These are phyloP conservation scores for Thaumatotibia leucotreta DNA, from an alignment of 1,140 invertebrate species.

Conservation along the genomic window DNA sequence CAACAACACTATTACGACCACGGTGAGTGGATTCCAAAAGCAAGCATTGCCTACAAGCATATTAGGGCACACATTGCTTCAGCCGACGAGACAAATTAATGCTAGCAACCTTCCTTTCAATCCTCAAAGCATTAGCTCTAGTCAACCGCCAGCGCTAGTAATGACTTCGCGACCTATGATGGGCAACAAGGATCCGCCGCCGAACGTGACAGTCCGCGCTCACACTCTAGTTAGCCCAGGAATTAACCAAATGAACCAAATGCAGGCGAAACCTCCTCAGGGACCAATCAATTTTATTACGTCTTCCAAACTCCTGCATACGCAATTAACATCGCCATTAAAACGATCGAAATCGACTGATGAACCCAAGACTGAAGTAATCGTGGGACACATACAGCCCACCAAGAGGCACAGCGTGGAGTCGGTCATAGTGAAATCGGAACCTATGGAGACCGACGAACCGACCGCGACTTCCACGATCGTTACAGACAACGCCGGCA, in stretches of 20 bases:
- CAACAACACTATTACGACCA: slow-evolving; percentile 62
- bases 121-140: slow-evolving; percentile 70
- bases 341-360: slow-evolving; percentile 76
- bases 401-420: slow-evolving; percentile 74
- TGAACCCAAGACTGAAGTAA: slow-evolving; percentile 73
- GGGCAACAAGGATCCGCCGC: slow-evolving; percentile 58
- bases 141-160: slow-evolving; percentile 73
- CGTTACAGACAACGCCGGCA: slow-evolving; percentile 30
- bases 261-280: slow-evolving; percentile 47
- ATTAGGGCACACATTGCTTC: slow-evolving; percentile 67
- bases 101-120: slow-evolving; percentile 68
- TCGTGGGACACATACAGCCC: slow-evolving; percentile 68
- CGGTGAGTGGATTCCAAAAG: slow-evolving; percentile 53
- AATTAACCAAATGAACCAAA: slow-evolving; percentile 54
- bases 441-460: slow-evolving; percentile 72
- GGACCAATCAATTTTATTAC: slow-evolving; percentile 67
- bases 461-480: slow-evolving; percentile 33
- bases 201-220: slow-evolving; percentile 66
- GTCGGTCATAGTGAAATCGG: slow-evolving; percentile 71
- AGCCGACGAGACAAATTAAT: slow-evolving; percentile 63
- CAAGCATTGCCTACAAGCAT: slow-evolving; percentile 67
- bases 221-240: slow-evolving; percentile 56
- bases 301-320: slow-evolving; percentile 74
- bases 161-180: slow-evolving; percentile 70
- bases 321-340: slow-evolving; percentile 76